Evolutionary conservation across 2,888 invertebrate species (phyloP).

Genomic region (Dromius quadrimaculatus): DNA sequence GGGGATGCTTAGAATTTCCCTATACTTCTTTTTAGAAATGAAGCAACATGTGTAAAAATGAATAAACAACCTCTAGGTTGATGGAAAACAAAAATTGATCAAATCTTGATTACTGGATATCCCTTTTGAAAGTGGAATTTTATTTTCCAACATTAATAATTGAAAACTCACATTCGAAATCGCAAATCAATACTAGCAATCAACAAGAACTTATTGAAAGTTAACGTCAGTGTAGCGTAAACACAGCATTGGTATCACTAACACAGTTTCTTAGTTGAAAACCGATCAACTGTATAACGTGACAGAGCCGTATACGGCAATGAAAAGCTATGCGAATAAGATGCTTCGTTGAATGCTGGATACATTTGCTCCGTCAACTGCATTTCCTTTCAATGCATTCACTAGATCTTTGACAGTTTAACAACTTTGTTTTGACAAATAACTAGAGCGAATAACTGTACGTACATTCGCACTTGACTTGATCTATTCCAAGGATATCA

Average conservation of each 20-base stretch:
- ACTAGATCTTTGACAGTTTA: slow-evolving; percentile 5
- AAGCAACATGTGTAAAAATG: too few relatives aligned
- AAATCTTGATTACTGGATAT: too few relatives aligned
- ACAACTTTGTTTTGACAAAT: slow-evolving; percentile 6
- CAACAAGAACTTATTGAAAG: slow-evolving; percentile 7
- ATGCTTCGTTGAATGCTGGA: slow-evolving; percentile 10
- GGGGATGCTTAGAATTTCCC: too few relatives aligned
- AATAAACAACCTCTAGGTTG: too few relatives aligned
- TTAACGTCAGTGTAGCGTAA: not conserved
- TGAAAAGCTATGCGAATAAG: slow-evolving; percentile 3
- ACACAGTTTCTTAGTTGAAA: slow-evolving; percentile 30
- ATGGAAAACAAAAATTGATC: too few relatives aligned
- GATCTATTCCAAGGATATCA: not conserved
- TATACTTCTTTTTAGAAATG: too few relatives aligned
- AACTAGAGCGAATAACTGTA: not conserved
- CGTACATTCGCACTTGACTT: not conserved
- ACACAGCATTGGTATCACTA: slow-evolving; percentile 13
- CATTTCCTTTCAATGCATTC: slow-evolving; percentile 28
- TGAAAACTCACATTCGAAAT: too few relatives aligned
- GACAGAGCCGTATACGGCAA: slow-evolving; percentile 12
- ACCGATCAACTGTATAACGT: slow-evolving; percentile 11
- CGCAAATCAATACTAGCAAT: too few relatives aligned
- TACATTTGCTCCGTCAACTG: slow-evolving; percentile 11
- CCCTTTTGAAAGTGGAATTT: too few relatives aligned
- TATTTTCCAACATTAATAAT: too few relatives aligned